Evolutionary conservation across 2,797 vertebrate species (phyloP).

Genomic region (Cottoperca gobio): DNA sequence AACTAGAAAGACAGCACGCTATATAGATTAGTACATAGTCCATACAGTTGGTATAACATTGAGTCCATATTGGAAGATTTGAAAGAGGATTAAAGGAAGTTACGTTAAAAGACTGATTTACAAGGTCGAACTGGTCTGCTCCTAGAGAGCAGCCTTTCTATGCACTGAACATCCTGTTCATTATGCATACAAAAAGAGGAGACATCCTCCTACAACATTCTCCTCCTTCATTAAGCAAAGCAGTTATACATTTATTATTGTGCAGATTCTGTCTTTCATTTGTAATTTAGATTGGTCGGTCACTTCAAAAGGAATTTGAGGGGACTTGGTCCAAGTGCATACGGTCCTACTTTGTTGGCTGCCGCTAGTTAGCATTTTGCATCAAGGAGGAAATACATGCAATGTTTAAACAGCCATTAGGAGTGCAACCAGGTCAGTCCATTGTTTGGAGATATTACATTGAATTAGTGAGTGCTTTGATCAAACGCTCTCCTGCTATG

Average conservation of each 20-base stretch:
- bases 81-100: constrained; percentile 79
- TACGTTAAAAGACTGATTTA: constrained; percentile 79
- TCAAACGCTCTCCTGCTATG: constrained; percentile 85
- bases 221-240: constrained; percentile 87
- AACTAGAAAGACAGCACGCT: neutral
- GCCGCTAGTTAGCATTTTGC: constrained; percentile 95
- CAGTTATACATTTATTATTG: constrained; percentile 91
- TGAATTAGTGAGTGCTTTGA: constrained; percentile 87
- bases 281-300: constrained; percentile 96
- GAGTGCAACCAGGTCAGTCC: constrained; percentile 81
- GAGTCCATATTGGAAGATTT: constrained; percentile 54
- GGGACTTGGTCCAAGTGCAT: constrained; percentile 88
- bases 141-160: constrained; percentile 70
- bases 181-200: constrained; percentile 82
- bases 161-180: constrained; percentile 81
- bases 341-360: constrained; percentile 87
- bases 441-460: constrained; percentile 86
- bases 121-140: constrained; percentile 70
- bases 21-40: neutral
- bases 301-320: constrained; percentile 95
- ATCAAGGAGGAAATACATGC: constrained; percentile 88
- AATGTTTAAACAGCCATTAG: constrained; percentile 87
- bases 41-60: neutral
- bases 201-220: constrained; percentile 83
- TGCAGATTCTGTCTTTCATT: constrained; percentile 93